phyloP scores from a whole-genome alignment of 2,888 invertebrate species.

The Phlogophora meticulosa region DNA sequence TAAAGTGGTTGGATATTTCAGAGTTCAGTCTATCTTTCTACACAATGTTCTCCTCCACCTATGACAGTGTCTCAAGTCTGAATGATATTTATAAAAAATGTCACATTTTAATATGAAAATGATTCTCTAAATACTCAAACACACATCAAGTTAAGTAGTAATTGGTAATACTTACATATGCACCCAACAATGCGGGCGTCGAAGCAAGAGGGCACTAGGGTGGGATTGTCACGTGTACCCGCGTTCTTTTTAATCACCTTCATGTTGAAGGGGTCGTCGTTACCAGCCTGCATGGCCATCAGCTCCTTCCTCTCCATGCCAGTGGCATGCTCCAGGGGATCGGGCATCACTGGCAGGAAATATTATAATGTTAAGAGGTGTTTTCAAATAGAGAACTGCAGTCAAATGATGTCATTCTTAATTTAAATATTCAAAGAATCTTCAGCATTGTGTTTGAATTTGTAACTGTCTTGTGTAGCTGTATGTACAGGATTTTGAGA shows the following conservation, averaged over 20 bases:
- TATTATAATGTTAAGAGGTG: not conserved
- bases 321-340: slow-evolving; percentile 97
- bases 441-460: no score
- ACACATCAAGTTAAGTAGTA: not conserved
- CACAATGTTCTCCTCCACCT: no score
- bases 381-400: not conserved
- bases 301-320: slow-evolving; percentile 98
- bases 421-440: no score
- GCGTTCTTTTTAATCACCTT: slow-evolving; percentile 95
- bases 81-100: no score
- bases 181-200: slow-evolving; percentile 98
- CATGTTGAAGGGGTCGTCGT: slow-evolving; percentile 97
- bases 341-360: slow-evolving; percentile 93
- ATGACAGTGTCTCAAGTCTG: no score
- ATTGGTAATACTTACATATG: slow-evolving; percentile 94
- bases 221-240: slow-evolving; percentile 96
- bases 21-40: no score
- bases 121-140: no score
- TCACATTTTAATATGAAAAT: no score
- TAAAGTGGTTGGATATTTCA: no score
- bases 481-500: no score
- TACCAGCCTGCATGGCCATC: slow-evolving; percentile 96
- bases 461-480: not conserved
- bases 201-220: slow-evolving; percentile 97
- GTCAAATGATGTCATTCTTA: not conserved